Conservation (phyloP, 2,113 vertebrate species). For the Hydropotes inermis region DNA sequence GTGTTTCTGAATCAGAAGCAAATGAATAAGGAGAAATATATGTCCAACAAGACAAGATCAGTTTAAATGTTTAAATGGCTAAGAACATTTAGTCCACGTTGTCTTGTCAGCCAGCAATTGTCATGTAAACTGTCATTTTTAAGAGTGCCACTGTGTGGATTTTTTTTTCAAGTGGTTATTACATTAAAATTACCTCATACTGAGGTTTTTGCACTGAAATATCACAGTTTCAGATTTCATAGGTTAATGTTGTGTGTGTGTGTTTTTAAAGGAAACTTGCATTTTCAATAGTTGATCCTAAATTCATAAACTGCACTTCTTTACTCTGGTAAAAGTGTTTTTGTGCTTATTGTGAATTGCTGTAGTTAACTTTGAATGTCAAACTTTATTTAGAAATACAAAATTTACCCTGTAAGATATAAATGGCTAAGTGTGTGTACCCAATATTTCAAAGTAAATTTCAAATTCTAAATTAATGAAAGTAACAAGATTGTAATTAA, state of each 20-base stretch:
- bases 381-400: slow-evolving; percentile 51
- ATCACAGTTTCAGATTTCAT: slow-evolving; percentile 75
- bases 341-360: slow-evolving; percentile 67
- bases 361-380: slow-evolving; percentile 63
- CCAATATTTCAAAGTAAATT: slow-evolving; percentile 61
- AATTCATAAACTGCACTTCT: slow-evolving; percentile 71
- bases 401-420: slow-evolving; percentile 49
- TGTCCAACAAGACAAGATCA: slow-evolving; percentile 61
- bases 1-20: slow-evolving; percentile 77
- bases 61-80: slow-evolving; percentile 66
- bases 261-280: slow-evolving; percentile 69
- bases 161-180: slow-evolving; percentile 76
- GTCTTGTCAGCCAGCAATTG: slow-evolving; percentile 69
- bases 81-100: slow-evolving; percentile 54
- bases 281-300: slow-evolving; percentile 69
- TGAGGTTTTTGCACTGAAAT: slow-evolving; percentile 83
- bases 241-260: slow-evolving; percentile 52
- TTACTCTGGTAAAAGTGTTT: slow-evolving; percentile 73
- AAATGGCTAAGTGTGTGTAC: slow-evolving; percentile 48
- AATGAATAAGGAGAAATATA: slow-evolving; percentile 57
- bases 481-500: slow-evolving; percentile 64
- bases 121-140: slow-evolving; percentile 75
- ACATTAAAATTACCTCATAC: slow-evolving; percentile 78
- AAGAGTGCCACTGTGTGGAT: slow-evolving; percentile 77
- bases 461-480: slow-evolving; percentile 57